Base-by-base conservation (phyloP, 2,113 vertebrate species). In the human region DNA sequence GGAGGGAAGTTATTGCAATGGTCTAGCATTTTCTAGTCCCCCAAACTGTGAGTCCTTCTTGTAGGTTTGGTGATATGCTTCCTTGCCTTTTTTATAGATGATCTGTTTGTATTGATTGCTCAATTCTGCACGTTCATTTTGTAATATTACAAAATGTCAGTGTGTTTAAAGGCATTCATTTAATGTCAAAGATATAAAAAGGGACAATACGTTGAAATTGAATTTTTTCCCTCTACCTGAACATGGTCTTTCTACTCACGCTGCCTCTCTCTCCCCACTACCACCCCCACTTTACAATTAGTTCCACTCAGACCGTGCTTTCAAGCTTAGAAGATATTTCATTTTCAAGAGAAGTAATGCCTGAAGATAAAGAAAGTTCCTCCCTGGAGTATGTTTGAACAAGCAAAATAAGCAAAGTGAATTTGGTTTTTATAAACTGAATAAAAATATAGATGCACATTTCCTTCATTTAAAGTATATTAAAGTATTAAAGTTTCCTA, bases 401-500 rank as follows among this genome's bases (percentile, higher is more conserved):
- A 86, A 95, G 64, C 81, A 93, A 95, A 96, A 89, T 92, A 95
- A 82, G 85, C 85, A 95, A 93, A 95, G 61, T 76, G 68, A 90
- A 84, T 94, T 96, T 95, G 55, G 30, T 73, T 96, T 96, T 96
- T 93, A 93, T 92, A 90, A 64, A 81, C 87, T 20, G n/a, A 88
- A 84, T 84, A 96, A 93, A 96, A 97, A 95, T 84, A 89, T 32
- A 73, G 66, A 95, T 40, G 16, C 50, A 93, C n/a, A 95, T 94
- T 97, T 93, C 89, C 68, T 97, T 97, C 97, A 93, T 97, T 97
- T 97, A 97, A 98, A 98, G 96, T 97, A 97, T 96, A 97, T 98
- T 98, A 96, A 98, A 98, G 95, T 96, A 97, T 98, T 98, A 96
- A 98, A 98, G 95, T 98, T 98, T 98, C 98, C 96, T 98, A 98